Evolutionary conservation across 2,797 vertebrate genomes (phyloP).

Genomic region (Oreochromis grahami): DNA sequence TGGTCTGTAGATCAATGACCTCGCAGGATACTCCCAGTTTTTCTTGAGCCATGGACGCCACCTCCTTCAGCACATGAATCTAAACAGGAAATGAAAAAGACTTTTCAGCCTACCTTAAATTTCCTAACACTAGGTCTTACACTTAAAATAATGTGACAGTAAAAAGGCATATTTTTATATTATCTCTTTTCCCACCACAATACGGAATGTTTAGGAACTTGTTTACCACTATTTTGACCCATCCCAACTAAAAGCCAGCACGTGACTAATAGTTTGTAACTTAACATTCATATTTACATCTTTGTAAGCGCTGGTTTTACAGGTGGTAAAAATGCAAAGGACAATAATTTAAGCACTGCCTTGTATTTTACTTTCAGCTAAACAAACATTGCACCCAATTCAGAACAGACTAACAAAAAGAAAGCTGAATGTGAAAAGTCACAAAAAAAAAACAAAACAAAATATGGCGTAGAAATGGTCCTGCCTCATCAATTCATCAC

Average conservation of each 20-base stretch:
- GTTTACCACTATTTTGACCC: not conserved
- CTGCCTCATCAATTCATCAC: not conserved
- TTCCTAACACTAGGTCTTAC: not conserved
- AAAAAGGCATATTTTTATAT: not conserved
- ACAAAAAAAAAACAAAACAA: not conserved
- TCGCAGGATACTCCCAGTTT: conserved; percentile 98
- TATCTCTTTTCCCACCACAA: not conserved
- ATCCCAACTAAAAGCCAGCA: not conserved
- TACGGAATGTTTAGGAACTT: not conserved
- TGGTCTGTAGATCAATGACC: conserved; percentile 93
- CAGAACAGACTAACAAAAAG: not conserved
- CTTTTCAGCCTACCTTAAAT: not conserved
- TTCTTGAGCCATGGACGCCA: conserved; percentile 92
- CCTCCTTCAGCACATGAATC: conserved; percentile 94
- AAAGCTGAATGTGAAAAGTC: not conserved
- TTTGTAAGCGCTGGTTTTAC: not conserved
- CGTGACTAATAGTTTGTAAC: not conserved
- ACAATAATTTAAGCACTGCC: not conserved
- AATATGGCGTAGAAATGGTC: not conserved
- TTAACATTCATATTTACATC: not conserved
- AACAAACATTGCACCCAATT: not conserved
- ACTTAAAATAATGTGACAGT: not conserved
- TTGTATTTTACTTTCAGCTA: not conserved
- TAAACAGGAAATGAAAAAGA: conserved; percentile 40
- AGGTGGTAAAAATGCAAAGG: not conserved